Base-by-base conservation (phyloP, 1,140 invertebrate species). In the Drosophila nigrodunni region DNA sequence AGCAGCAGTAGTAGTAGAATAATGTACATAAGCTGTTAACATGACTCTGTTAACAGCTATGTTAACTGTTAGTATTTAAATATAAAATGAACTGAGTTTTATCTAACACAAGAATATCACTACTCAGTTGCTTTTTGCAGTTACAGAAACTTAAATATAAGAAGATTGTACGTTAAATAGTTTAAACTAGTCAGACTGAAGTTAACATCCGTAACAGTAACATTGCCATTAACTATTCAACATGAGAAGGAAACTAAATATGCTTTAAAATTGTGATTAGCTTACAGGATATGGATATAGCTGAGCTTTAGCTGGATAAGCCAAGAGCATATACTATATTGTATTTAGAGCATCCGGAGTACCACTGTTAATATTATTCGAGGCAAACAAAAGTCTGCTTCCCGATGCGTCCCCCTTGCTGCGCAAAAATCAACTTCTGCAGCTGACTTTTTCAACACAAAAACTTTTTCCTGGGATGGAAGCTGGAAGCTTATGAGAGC, bases 341-440 rank as follows among this genome's bases (percentile, higher is more conserved):
- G 49, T 65, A 75, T 60, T 71, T 39, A 11, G 55, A 44, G 21
- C 41, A 60, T 55, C 10, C 57, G 30, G 34, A 41, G 43, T 15
- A 50, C 34, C 50, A 62, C 66, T 81, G 79, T 70, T 87, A 83
- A 89, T 75, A 81, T 83, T 83, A 88, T 89, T 89, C 89, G 74
- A 80, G 81, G 82, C 78, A 89, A 89, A 89, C 78, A 89, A 89
- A 78, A 69, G 77, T 69, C 66, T 71, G 58, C 58, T 65, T 74
- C 46, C 30, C 13, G 50, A 52, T 52, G 50, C 50, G n/a, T 52
- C 46, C 11, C 21, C 57, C 62, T 80, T 62, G 60, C 50, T 58
- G 46, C 71, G 65, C 78, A 70, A 78, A 81, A 89, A 89, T 89
- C 85, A 89, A 89, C 85, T 89, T 85, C 74, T 89, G 80, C 74